These are phyloP conservation scores for Zaprionus gabonicus DNA, from an alignment of 1,140 invertebrate species.

Conservation along the genomic window DNA sequence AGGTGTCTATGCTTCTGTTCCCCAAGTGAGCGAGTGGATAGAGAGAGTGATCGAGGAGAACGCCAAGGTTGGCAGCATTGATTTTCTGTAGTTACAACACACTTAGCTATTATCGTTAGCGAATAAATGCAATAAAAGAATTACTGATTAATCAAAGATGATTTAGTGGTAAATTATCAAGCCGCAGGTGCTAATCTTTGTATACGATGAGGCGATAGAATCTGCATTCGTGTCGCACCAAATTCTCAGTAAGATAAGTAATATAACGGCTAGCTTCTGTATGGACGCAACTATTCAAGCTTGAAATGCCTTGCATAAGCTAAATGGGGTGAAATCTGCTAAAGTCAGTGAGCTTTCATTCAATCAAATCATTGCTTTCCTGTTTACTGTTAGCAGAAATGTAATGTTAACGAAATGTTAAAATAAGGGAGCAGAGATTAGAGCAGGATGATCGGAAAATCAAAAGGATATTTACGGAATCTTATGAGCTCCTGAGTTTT, in stretches of 20 bases:
- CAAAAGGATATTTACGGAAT: neutral
- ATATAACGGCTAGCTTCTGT: neutral
- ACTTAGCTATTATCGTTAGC: neutral
- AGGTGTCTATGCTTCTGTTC: slow-evolving; percentile 89
- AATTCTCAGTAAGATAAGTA: neutral
- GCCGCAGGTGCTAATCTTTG: neutral
- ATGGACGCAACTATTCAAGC: neutral
- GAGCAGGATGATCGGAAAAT: neutral
- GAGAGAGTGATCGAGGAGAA: neutral
- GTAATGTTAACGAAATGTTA: too few species aligned
- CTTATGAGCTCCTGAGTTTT: neutral
- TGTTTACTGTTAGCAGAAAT: neutral
- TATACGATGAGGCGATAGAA: neutral
- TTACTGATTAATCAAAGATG: neutral
- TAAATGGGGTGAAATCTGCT: neutral
- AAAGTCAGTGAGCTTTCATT: neutral
- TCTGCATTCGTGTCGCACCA: too few species aligned
- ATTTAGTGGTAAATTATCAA: neutral
- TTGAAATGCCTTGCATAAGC: neutral
- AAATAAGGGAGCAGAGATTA: too few species aligned
- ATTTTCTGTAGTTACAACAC: slow-evolving; percentile 48
- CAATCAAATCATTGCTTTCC: neutral
- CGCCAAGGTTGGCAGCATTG: slow-evolving; percentile 49
- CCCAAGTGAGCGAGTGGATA: slow-evolving; percentile 84
- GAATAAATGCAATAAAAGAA: slow-evolving; percentile 19